phyloP scores from a whole-genome alignment of 2,888 invertebrate genomes.

The Mallateleia sp. region DNA sequence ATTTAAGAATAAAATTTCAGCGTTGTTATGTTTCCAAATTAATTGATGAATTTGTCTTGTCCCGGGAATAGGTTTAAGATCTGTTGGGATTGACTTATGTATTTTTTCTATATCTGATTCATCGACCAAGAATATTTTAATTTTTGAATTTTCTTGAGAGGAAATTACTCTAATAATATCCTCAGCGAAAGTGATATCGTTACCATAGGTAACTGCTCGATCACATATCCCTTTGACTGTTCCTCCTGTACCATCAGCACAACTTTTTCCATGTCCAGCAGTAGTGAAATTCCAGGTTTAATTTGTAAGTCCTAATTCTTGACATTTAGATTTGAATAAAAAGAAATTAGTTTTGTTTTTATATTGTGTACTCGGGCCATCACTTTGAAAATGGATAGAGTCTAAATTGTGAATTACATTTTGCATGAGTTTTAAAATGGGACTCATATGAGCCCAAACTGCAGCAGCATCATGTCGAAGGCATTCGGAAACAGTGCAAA shows the following conservation, averaged over 20 bases:
- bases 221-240: constrained; percentile 10
- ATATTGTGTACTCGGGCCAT: constrained; percentile 15
- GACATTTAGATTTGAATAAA: constrained; percentile 8
- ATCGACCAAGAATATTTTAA: constrained; percentile 1
- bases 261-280: constrained; percentile 23
- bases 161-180: neutral
- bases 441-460: constrained; percentile 40
- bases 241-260: constrained; percentile 12
- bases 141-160: constrained; percentile 1
- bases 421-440: constrained; percentile 10
- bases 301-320: neutral
- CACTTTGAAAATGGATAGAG: constrained; percentile 8
- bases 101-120: constrained; percentile 1
- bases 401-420: neutral
- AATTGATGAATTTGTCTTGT: constrained; percentile 28
- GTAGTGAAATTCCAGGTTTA: constrained; percentile 21
- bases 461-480: constrained; percentile 40
- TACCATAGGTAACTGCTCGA: neutral
- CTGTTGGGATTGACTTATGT: neutral
- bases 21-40: constrained; percentile 30
- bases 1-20: constrained; percentile 40
- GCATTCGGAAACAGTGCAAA: constrained; percentile 36
- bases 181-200: constrained; percentile 13
- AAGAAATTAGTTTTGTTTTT: constrained; percentile 19
- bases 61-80: constrained; percentile 24